A percentile compares a stretch with the other conserved stretches of the same genome.
These are phyloP conservation scores for Nezara viridula DNA, from an alignment of 2,888 invertebrate species.

Conservation along the genomic window DNA sequence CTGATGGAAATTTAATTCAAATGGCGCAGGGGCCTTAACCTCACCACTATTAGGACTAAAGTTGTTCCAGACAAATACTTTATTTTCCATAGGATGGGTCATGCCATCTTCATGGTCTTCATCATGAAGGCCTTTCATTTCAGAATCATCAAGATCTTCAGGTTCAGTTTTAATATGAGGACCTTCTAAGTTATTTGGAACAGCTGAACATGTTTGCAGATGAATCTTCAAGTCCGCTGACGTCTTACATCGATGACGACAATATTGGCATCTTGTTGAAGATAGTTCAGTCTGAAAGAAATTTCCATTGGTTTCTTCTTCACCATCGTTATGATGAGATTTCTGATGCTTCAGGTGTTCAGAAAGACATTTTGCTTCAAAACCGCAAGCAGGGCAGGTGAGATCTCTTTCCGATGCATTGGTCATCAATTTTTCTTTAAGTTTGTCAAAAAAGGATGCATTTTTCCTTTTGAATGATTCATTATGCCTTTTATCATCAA, in stretches of 20 bases:
- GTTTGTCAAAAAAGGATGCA: constrained; percentile 85
- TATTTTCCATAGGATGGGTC: constrained; percentile 84
- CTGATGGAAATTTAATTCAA: constrained; percentile 55
- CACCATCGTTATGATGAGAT: constrained; percentile 66
- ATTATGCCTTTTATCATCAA: constrained; percentile 64
- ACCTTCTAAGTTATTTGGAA: constrained; percentile 59
- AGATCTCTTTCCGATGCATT: constrained; percentile 78
- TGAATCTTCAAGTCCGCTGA: constrained; percentile 84
- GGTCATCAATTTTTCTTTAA: constrained; percentile 81
- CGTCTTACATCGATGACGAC: constrained; percentile 88
- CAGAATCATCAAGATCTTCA: constrained; percentile 41
- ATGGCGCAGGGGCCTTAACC: constrained; percentile 4
- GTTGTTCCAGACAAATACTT: constrained; percentile 86
- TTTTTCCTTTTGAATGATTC: constrained; percentile 76
- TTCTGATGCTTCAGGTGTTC: constrained; percentile 86
- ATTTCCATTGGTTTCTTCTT: constrained; percentile 60
- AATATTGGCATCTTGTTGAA: constrained; percentile 87
- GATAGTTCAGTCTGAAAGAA: constrained; percentile 64
- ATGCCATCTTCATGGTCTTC: constrained; percentile 67
- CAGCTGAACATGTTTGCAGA: constrained; percentile 76
- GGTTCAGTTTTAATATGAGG: constrained; percentile 43
- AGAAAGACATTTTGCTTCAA: constrained; percentile 84
- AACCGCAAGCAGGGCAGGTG: constrained; percentile 79
- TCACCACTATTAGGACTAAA: constrained; percentile 68
- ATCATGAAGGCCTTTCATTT: constrained; percentile 59